Evolutionary conservation across 2,888 invertebrate genomes (phyloP), one percentile per base, ranked within the genome.

Genomic region (Molorchus minor): DNA sequence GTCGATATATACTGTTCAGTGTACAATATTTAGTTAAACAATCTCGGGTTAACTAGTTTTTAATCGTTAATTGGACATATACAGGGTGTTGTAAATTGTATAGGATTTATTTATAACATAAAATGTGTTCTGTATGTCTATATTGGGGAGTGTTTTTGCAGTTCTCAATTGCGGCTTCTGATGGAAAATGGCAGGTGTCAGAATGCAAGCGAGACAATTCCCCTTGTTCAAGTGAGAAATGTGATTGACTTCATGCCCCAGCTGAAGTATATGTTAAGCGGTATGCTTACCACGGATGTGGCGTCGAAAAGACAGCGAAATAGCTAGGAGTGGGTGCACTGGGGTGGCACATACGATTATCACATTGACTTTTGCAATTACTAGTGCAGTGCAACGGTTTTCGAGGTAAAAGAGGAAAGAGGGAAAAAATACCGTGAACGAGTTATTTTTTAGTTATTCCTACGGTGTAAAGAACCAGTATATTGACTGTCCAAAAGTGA

Each of bases 161-260:
- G 79, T 65, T 76, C 77, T 16, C 93, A 94, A 79, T 86, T 91
- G 78, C 88, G 89, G 79, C 87, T 91, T 56, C 83, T 93, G 30
- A 86, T 89, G 75, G 90, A 89, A 76, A 88, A 88, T 33, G 91
- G 91, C 73, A 92, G 91, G 76, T 88, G 88, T 79, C 84, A 85
- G 69, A 88, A 87, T 59, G 82, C 87, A 17, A 87, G 84, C 76
- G 92, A 92, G 75, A 87, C 87, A 47, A 82, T 91, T 78, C 92
- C 92, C 35, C 82, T 94, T 70, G 91, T 94, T 55, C 91, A 91
- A 82, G 91, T 93, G 69, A 87, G 90, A 63, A 92, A 91, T 82
- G 89, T 93, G 64, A 89, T 93, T 82, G 88, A 88, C 76, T 93
- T 87, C 80, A 92, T 93, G 92, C 90, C 91, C 21, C 94, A 94